Conservation (phyloP, 2,888 invertebrate genomes). For the Caenorhabditis afra region DNA sequence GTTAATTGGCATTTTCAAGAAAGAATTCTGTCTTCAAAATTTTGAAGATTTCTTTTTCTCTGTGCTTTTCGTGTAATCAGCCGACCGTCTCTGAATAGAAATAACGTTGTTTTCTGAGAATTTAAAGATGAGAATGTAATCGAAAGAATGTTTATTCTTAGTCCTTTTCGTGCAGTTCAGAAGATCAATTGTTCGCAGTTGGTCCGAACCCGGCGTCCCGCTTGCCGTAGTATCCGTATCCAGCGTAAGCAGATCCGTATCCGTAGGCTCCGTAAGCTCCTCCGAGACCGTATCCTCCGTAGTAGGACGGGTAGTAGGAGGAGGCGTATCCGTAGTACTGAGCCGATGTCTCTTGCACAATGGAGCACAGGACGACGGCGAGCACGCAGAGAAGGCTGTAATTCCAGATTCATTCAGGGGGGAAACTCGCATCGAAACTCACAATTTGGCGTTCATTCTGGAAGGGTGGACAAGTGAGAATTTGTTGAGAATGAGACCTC, state of each 20-base stretch:
- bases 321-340: slow-evolving; percentile 19
- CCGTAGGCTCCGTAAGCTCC: slow-evolving; percentile 13
- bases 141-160: neutral
- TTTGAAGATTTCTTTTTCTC: too few relatives aligned
- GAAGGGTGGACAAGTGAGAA: slow-evolving; percentile 3
- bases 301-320: slow-evolving; percentile 20
- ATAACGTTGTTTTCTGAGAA: too few relatives aligned
- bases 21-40: too few relatives aligned
- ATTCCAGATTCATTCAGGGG: neutral
- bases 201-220: slow-evolving; percentile 13
- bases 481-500: neutral
- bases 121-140: too few relatives aligned
- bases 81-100: too few relatives aligned
- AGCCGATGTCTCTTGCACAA: slow-evolving; percentile 18
- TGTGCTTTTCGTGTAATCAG: too few relatives aligned
- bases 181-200: neutral
- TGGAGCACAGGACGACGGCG: slow-evolving; percentile 24
- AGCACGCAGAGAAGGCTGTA: slow-evolving; percentile 22
- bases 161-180: neutral
- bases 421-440: neutral
- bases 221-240: slow-evolving; percentile 28
- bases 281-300: slow-evolving; percentile 19
- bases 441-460: slow-evolving; percentile 23
- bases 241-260: slow-evolving; percentile 17
- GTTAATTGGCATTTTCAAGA: too few relatives aligned